Evolutionary conservation across 1,140 invertebrate genomes (phyloP), one percentile per base, ranked within the genome.

Genomic region (Drusus annulatus): DNA sequence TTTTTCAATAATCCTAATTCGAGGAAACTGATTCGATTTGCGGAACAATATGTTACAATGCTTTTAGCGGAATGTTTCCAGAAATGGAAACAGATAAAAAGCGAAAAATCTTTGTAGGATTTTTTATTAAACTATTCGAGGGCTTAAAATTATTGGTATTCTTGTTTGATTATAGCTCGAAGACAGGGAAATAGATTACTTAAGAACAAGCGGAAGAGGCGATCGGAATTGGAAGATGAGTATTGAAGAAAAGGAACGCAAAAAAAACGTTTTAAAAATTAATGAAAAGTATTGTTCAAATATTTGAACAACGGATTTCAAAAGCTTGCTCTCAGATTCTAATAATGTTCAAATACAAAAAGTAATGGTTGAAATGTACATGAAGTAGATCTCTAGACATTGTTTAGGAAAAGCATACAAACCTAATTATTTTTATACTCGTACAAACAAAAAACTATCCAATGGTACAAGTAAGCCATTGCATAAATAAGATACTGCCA

Each of bases 1-100:
- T 54, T 71, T 71, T 71, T 71, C 68, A 71, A 71, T 71, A 52
- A 71, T 71, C 68, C 25, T 71, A 71, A 71, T 71, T 71, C 68
- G 16, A 71, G 68, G 23, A 71, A 71, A 71, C 19, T 54, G 68
- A 71, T 71, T 51, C 50, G 45, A 71, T 71, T 51, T 51, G 68
- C 8, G 68, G 21, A 71, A 52, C 68, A 71, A 71, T 71, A 52
- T 28, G 23, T 71, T 51, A 71, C 17, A 71, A 71, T 51, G 50
- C 68, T 71, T 71, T 71, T 71, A 71, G 45, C 13, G 19, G 50
- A 52, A 71, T 69, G 25, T 31, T 68, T 68, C 16, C n/a, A 45
- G 63, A 68, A 68, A 31, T 17, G 28, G 36, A 68, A 68, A 68
- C 15, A 17, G 25, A 16, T 52, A 71, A 71, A 71, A 71, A 71